These are phyloP conservation scores for Drosophila trichaetosa DNA, from an alignment of 2,888 invertebrate species.

Conservation along the genomic window DNA sequence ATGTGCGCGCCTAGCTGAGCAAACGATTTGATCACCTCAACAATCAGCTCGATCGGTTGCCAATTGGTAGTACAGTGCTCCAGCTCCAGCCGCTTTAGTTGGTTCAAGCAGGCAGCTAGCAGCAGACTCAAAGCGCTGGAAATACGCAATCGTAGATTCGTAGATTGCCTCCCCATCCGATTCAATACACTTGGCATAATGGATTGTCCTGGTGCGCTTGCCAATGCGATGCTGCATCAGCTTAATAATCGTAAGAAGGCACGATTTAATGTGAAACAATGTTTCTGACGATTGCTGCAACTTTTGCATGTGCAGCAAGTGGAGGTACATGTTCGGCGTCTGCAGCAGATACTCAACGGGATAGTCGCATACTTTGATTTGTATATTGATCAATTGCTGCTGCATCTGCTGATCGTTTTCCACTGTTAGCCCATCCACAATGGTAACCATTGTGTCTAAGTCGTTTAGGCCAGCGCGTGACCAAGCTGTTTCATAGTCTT, in stretches of 20 bases:
- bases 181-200: conserved; percentile 34
- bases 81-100: conserved; percentile 40
- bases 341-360: conserved; percentile 84
- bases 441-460: too few relatives aligned
- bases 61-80: too few relatives aligned
- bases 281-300: too few relatives aligned
- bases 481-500: too few relatives aligned
- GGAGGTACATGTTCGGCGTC: conserved; percentile 80
- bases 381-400: conserved; percentile 72
- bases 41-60: too few relatives aligned
- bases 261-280: too few relatives aligned
- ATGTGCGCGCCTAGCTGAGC: too few relatives aligned
- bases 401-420: conserved; percentile 58
- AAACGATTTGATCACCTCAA: too few relatives aligned
- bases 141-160: conserved; percentile 65
- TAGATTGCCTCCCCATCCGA: not conserved
- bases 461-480: too few relatives aligned
- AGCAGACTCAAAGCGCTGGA: conserved; percentile 60
- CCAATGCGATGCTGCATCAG: too few relatives aligned
- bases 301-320: conserved; percentile 68
- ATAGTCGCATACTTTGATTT: conserved; percentile 81
- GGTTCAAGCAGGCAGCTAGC: conserved; percentile 48
- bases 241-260: too few relatives aligned
- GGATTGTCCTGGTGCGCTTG: too few relatives aligned
- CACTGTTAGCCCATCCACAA: conserved; percentile 60